Conservation (phyloP, 92 coral and sea anemone species). For the Parazoanthus swiftii region DNA sequence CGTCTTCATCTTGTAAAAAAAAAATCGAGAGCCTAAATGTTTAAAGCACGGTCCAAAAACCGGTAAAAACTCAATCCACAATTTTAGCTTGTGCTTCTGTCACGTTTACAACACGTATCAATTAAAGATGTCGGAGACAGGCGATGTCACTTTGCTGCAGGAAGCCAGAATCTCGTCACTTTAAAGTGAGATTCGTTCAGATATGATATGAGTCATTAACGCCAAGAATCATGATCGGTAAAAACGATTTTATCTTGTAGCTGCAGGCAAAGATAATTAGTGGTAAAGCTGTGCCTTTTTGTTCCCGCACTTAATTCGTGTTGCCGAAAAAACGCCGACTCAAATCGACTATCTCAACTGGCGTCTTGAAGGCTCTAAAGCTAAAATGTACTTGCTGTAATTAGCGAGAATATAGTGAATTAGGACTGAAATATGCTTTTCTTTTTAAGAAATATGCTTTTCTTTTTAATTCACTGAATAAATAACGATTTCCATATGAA, state of each 20-base stretch:
- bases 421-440: conserved; percentile 1
- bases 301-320: not conserved
- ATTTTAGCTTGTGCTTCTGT: not conserved
- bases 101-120: conserved; percentile 5
- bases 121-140: conserved; percentile 9
- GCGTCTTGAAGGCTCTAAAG: not conserved
- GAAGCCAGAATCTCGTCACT: conserved; percentile 34
- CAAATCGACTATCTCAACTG: not conserved
- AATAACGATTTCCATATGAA: conserved; percentile 32
- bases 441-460: conserved; percentile 4
- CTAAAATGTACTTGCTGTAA: conserved; percentile 19
- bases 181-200: not conserved
- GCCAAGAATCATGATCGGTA: not conserved
- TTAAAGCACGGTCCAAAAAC: not conserved
- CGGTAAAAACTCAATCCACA: not conserved
- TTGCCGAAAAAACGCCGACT: conserved; percentile 29
- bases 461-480: conserved; percentile 18
- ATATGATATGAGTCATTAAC: not conserved
- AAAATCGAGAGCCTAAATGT: not conserved
- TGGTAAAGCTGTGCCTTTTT: not conserved
- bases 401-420: not conserved
- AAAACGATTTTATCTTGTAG: conserved; percentile 31
- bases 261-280: conserved; percentile 12
- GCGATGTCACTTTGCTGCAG: not conserved
- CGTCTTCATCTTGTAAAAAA: not conserved